Evolutionary conservation across 2,797 vertebrate genomes (phyloP).

Genomic region (Falco naumanni): DNA sequence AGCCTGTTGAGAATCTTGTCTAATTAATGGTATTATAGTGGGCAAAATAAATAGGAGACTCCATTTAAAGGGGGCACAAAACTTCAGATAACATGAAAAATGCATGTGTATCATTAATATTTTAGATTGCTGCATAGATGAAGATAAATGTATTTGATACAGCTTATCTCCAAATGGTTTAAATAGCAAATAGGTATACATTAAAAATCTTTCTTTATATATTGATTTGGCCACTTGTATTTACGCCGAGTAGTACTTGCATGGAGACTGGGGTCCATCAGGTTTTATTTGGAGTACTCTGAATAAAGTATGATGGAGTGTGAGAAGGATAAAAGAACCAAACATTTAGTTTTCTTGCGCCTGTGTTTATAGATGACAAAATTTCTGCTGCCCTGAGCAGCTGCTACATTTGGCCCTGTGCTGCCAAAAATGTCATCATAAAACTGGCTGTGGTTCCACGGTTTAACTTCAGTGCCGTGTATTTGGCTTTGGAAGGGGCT

Average conservation of each 20-base stretch:
- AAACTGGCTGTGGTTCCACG: not conserved
- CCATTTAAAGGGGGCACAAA: conserved; percentile 9
- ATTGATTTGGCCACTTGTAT: not conserved
- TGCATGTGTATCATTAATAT: conserved; percentile 14
- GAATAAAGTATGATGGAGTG: not conserved
- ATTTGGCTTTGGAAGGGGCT: not conserved
- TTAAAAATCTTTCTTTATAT: conserved; percentile 1
- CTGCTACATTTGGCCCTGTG: not conserved
- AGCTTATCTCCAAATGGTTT: not conserved
- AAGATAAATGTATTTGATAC: conserved; percentile 28
- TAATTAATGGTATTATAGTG: conserved; percentile 23
- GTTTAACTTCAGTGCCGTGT: conserved; percentile 6
- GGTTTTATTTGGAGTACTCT: not conserved
- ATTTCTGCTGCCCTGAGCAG: not conserved
- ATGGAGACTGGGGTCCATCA: not conserved
- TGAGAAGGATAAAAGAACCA: not conserved
- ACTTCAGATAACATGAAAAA: conserved; percentile 45
- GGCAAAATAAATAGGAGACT: conserved; percentile 35
- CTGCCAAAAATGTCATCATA: not conserved
- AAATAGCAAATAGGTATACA: not conserved
- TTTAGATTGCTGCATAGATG: conserved; percentile 30
- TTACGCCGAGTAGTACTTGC: not conserved
- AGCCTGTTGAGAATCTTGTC: not conserved
- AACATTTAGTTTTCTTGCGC: not conserved
- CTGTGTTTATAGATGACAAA: not conserved